Evolutionary conservation across 2,797 vertebrate genomes (phyloP), one percentile per base, ranked within the genome.

Genomic region (Pteropus rufus): DNA sequence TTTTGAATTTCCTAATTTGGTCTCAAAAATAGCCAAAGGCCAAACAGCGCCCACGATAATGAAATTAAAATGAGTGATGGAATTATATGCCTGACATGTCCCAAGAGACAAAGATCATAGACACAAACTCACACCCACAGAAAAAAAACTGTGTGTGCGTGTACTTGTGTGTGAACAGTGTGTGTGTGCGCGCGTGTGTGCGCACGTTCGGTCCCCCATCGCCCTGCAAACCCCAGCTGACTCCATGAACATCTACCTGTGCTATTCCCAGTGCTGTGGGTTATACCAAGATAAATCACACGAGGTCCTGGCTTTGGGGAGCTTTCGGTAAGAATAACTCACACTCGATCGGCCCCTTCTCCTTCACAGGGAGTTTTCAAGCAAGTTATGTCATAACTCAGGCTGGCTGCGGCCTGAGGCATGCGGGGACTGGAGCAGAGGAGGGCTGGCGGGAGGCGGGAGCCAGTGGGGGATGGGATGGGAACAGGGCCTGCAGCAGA

Each of bases 21-120:
- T 94, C 91, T 95, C 95, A 85, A 91, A 95, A 97, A 97, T 72
- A 97, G 91, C 96, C 94, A 83, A 86, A 83, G 85, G 93, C 92
- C 85, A 92, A 94, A 95, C 6, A 93, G 62, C 95, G 83, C 65
- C 84, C 85, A 85, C 77, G 93, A 77, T 92, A 72, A 96, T 80
- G 92, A 97, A 94, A 97, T 97, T 97, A 97, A 97, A 96, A 91
- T 95, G 91, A 97, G 44, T 49, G 81, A 95, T 89, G 52, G 12
- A 46, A 73, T 73, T 80, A 70, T 54, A 65, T 8, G 24, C 24
- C 16, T 29, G 72, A 23, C 26, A 21, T 56, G 58, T 73, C n/a
- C 41, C 3, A 14, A 34, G 18, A 88, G 49, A 91, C 67, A 93
- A 75, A 90, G 80, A 80, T 90, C 70, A 67, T 54, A 70, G 58